Conservation (phyloP, 2,888 invertebrate species). For the Drosophila neoperkinsi region DNA sequence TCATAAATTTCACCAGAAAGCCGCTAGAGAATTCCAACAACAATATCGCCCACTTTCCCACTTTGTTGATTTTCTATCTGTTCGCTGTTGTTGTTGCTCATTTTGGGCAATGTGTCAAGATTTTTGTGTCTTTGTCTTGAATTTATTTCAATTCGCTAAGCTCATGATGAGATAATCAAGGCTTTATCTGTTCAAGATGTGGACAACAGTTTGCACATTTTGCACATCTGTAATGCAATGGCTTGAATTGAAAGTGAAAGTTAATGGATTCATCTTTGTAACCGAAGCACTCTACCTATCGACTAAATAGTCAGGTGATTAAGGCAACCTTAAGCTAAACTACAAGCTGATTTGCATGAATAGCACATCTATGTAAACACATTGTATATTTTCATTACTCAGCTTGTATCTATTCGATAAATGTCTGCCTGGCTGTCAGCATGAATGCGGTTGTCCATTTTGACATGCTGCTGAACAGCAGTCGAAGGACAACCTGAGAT, state of each 20-base stretch:
- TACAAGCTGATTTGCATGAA: neutral
- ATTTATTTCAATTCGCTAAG: constrained; percentile 53
- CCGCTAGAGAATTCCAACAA: constrained; percentile 3
- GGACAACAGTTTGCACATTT: neutral
- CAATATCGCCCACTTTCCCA: neutral
- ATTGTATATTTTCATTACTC: neutral
- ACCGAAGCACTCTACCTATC: neutral
- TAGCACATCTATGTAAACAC: neutral
- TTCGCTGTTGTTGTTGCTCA: constrained; percentile 15
- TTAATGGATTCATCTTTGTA: neutral
- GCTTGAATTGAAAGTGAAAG: neutral
- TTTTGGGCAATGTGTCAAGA: constrained; percentile 45
- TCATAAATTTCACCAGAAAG: constrained; percentile 49
- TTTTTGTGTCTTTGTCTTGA: constrained; percentile 27
- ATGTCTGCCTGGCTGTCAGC: constrained; percentile 13
- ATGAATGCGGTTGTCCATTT: constrained; percentile 47
- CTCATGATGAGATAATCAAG: constrained; percentile 49
- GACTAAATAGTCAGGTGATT: neutral
- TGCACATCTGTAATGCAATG: neutral
- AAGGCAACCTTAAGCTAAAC: neutral
- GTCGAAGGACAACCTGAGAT: constrained; percentile 15
- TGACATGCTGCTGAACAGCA: constrained; percentile 20
- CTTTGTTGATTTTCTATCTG: too few species aligned
- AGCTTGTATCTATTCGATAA: neutral
- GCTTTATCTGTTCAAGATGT: constrained; percentile 32